Evolutionary conservation across 2,888 invertebrate species (phyloP), one percentile per base, ranked within the genome.

Genomic region (Xestobium rufovillosum): DNA sequence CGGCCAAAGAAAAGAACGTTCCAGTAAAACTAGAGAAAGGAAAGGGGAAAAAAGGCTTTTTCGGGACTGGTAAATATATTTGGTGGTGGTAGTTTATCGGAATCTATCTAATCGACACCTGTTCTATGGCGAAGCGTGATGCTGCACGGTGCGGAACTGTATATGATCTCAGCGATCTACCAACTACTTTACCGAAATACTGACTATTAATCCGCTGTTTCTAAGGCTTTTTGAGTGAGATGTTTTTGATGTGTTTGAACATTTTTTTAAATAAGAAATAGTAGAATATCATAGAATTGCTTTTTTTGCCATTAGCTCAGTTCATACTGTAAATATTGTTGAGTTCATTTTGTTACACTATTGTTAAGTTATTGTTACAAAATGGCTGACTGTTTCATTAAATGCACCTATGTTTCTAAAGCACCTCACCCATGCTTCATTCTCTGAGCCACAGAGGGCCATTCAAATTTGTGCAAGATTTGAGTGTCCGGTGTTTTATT

Each of bases 1-100:
- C 37, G 38, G 68, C 66, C 60, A 70, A 69, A 39, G 39, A 39
- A 37, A 47, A 48, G 56, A 71, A 70, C 55, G 69, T 71, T 39
- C 66, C 73, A 40, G 50, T 49, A 41, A 80, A 75, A 56, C 66
- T 70, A 47, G 75, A 73, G 50, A 76, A 55, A 48, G 63, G 67
- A 52, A 75, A 80, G 67, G 78, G 76, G 56, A 82, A 80, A 71
- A 84, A 82, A 71, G 83, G 85, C 78, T 82, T 82, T 78, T 81
- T 83, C 69, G 83, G 82, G 70, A 78, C 79, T 72, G 83, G 83
- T 73, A 85, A 85, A 73, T 78, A 75, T 78, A 76, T 77, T 68
- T 81, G 82, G 79, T 83, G 81, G 81, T 82, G 80, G 80, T 80
- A 76, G 74, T 52, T 56, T 50, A 14, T 41, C 33, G 45, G 48